A percentile compares a stretch with the other conserved stretches of the same genome.
These are phyloP conservation scores for Mythimna loreyi DNA, from an alignment of 2,888 invertebrate species.

Conservation along the genomic window DNA sequence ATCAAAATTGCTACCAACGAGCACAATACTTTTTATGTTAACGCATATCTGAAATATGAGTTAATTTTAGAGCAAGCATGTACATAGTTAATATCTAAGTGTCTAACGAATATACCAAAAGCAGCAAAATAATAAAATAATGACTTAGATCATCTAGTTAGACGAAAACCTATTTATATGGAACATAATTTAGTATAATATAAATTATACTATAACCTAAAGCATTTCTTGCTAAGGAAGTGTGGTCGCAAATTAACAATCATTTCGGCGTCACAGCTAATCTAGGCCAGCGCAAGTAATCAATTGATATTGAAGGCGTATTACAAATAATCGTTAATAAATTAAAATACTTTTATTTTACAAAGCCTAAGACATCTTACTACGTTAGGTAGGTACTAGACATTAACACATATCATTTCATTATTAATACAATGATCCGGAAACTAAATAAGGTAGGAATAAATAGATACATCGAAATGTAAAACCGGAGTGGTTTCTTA, in stretches of 20 bases:
- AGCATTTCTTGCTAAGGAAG: background rate
- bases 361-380: constrained; percentile 8
- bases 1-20: constrained; percentile 27
- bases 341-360: constrained; percentile 3
- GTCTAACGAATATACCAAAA: background rate
- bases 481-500: constrained; percentile 31
- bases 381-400: constrained; percentile 19
- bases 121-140: constrained; percentile 13
- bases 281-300: background rate
- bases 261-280: background rate
- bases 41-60: background rate
- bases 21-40: constrained; percentile 8
- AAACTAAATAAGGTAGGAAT: constrained; percentile 1
- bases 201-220: no score
- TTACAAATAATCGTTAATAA: background rate
- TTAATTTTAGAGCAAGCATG: constrained; percentile 4
- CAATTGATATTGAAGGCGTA: background rate
- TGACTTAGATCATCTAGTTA: constrained; percentile 28
- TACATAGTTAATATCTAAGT: background rate
- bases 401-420: constrained; percentile 9
- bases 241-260: background rate
- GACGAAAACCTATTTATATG: constrained; percentile 14
- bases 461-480: constrained; percentile 19
- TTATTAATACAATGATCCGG: constrained; percentile 1
- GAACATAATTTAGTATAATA: background rate